Percentiles rank a stretch among this genome's conserved stretches.
Evolutionary conservation across 1,140 invertebrate genomes (phyloP).

Genomic region (Drosophila malerkotliana): DNA sequence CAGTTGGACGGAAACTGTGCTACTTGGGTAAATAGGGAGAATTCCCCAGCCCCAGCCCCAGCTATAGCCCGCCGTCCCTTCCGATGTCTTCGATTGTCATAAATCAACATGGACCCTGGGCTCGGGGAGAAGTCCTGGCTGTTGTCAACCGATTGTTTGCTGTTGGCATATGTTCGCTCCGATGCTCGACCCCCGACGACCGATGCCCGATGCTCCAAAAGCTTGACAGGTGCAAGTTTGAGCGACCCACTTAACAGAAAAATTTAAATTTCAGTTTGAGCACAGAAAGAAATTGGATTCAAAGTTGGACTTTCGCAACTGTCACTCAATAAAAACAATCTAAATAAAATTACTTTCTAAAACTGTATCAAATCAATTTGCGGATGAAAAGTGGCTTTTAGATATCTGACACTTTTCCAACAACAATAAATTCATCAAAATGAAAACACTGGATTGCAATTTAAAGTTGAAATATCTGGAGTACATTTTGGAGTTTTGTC

Average conservation of each 20-base stretch:
- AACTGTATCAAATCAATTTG: neutral
- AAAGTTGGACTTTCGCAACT: neutral
- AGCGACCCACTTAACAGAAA: conserved; percentile 52
- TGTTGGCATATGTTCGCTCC: conserved; percentile 47
- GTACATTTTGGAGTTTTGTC: neutral
- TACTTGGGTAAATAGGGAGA: conserved; percentile 36
- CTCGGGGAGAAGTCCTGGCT: conserved; percentile 5
- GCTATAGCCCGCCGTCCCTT: neutral
- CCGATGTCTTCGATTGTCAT: conserved; percentile 70
- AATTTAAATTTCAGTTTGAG: conserved; percentile 41
- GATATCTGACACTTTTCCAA: neutral
- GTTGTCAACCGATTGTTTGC: conserved; percentile 65
- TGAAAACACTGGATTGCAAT: neutral
- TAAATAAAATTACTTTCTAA: neutral
- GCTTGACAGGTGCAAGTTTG: conserved; percentile 43
- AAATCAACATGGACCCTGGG: conserved; percentile 60
- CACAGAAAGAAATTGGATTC: neutral
- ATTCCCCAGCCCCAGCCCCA: neutral
- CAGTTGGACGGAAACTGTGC: conserved; percentile 64
- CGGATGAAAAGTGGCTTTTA: neutral
- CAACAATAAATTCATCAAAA: neutral
- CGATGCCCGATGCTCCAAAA: neutral
- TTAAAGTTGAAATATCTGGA: neutral
- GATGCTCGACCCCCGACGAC: conserved; percentile 1
- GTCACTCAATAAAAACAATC: neutral